A percentile compares a stretch with the other conserved stretches of the same genome.
These are phyloP conservation scores for Osmerus eperlanus DNA, from an alignment of 2,113 vertebrate genomes.

Conservation along the genomic window DNA sequence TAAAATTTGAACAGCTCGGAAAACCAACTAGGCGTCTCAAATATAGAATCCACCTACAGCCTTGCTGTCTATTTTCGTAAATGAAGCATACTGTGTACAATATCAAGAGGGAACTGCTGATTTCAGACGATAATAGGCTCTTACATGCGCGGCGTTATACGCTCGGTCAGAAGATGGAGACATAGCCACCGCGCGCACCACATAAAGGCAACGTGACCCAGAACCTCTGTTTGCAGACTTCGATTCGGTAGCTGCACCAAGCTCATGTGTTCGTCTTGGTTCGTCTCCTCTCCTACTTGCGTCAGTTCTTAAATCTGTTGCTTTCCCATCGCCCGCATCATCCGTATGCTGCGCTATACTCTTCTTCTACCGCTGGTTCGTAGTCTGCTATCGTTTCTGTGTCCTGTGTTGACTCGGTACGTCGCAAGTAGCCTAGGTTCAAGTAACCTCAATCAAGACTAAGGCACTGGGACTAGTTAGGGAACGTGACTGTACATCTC, in stretches of 20 bases:
- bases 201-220: conserved; percentile 62
- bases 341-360: too few species aligned
- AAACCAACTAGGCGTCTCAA: conserved; percentile 4
- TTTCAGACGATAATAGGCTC: conserved; percentile 3
- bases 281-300: too few species aligned
- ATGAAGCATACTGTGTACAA: background rate
- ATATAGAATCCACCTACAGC: background rate
- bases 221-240: conserved; percentile 40
- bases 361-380: too few species aligned
- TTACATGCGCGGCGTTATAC: conserved; percentile 35
- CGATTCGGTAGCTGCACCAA: background rate
- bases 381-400: too few species aligned
- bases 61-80: background rate
- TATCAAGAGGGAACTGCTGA: background rate
- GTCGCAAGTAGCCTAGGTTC: too few species aligned
- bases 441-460: too few species aligned
- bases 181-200: conserved; percentile 49
- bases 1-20: conserved; percentile 36
- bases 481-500: too few species aligned
- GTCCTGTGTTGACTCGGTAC: too few species aligned
- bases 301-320: too few species aligned
- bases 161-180: conserved; percentile 28
- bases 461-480: too few species aligned
- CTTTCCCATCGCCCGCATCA: too few species aligned
- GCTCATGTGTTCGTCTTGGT: too few species aligned